phyloP scores from a whole-genome alignment of 2,113 vertebrate genomes.

The Pygoscelis adeliae region DNA sequence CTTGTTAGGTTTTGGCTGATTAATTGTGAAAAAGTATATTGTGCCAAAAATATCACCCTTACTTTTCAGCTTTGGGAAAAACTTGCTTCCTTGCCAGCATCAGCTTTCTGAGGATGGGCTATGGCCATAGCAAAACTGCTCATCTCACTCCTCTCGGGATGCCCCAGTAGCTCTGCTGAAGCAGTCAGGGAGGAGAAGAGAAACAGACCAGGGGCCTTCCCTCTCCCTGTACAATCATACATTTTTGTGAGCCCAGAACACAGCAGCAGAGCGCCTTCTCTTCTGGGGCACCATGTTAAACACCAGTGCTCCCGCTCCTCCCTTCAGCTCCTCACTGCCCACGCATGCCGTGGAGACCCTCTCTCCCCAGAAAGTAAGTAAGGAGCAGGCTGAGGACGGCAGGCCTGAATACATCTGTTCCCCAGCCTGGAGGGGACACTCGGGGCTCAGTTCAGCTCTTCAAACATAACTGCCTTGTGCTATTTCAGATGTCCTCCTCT shows the following conservation, averaged over 20 bases:
- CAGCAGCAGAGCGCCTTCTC: background rate
- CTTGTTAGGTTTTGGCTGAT: background rate
- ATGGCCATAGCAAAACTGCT: background rate
- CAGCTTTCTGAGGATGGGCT: background rate
- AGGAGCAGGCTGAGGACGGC: rapidly evolving
- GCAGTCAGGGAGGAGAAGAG: background rate
- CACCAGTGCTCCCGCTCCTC: background rate
- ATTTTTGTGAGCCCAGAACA: background rate
- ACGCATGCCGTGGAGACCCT: rapidly evolving
- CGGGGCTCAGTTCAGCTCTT: rapidly evolving
- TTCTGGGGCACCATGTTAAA: background rate
- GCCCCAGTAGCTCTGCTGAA: background rate
- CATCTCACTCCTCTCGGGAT: background rate
- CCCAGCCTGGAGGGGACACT: background rate
- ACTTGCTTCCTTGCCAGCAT: background rate
- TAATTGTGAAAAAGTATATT: background rate
- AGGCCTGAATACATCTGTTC: background rate
- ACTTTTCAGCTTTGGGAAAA: background rate
- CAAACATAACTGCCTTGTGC: background rate
- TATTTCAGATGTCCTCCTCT: background rate
- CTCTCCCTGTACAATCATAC: background rate
- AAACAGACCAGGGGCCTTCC: background rate
- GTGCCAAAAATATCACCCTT: background rate
- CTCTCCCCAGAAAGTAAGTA: background rate
- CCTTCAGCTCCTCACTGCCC: background rate